Base-by-base conservation (phyloP, 2,797 vertebrate species). In the Tapera naevia region DNA sequence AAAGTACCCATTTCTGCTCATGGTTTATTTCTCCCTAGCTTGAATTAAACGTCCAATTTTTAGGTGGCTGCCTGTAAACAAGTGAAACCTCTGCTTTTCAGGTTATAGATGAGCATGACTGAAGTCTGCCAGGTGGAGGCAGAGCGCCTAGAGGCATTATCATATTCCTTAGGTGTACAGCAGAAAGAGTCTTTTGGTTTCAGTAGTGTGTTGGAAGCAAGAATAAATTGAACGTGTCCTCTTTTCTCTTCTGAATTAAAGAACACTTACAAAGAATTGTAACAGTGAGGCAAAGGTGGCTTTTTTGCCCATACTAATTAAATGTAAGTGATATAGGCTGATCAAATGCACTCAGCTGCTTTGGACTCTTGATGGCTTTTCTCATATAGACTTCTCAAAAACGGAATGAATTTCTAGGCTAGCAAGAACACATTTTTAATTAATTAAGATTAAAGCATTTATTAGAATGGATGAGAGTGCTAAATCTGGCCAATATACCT, bases 371-470 rank as follows among this genome's bases (percentile, higher is more conserved):
- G 41, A 54, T 21, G 37, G 45, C 48, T 78, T 88, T 89, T 86
- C 66, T 88, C 57, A 18, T 30, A 35, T n/a, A 73, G 76, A 46
- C 56, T 28, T 43, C 39, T 60, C 48, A 25, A 25, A 56, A 61
- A 65, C 0, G 3, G 79, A 70, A 69, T 30, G 14, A 65, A 73
- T 64, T 91, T 91, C 67, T 62, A 79, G 32, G 13, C 35, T 37
- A 19, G 9, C 35, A 57, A 33, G 54, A 51, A 23, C 1, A 17
- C 11, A 4, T 25, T 91, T 88, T 91, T 87, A 92, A 89, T 91
- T 87, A 91, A 89, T 85, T 41, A 91, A 80, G 60, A 73, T 56
- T 45, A 75, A 91, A 74, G 54, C 19, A 6, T 72, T 93, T 72
- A 65, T 92, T 88, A 80, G 41, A 43, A 73, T 0, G 10, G 79